Evolutionary conservation across 1,140 invertebrate genomes (phyloP).

Genomic region (Nasonia longicornis): DNA sequence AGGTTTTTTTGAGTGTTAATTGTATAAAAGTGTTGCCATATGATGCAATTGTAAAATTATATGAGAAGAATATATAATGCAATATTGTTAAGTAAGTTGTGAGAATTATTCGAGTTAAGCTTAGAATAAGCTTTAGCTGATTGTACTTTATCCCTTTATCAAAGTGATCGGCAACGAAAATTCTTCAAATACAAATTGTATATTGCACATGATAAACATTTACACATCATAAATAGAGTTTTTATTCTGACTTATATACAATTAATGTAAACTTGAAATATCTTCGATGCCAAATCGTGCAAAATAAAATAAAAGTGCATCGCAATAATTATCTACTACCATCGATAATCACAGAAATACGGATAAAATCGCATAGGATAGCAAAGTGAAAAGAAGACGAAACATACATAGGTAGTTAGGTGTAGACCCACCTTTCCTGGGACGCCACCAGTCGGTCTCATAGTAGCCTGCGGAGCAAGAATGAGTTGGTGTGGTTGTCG

Average conservation of each 20-base stretch:
- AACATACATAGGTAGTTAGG: slow-evolving; percentile 71
- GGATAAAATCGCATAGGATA: slow-evolving; percentile 37
- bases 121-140: slow-evolving; percentile 13
- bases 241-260: neutral
- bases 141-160: neutral
- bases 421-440: slow-evolving; percentile 88
- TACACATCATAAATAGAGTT: too few relatives aligned
- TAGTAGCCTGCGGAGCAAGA: slow-evolving; percentile 86
- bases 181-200: neutral
- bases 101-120: neutral
- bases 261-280: neutral
- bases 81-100: slow-evolving; percentile 7
- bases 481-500: slow-evolving; percentile 70
- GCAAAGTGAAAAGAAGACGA: slow-evolving; percentile 56
- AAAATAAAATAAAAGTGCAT: slow-evolving; percentile 16
- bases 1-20: too few relatives aligned
- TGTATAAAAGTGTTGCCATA: too few relatives aligned
- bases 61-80: neutral
- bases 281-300: neutral
- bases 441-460: slow-evolving; percentile 93
- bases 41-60: too few relatives aligned
- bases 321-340: slow-evolving; percentile 32
- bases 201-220: too few relatives aligned
- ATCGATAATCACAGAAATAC: slow-evolving; percentile 42
- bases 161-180: neutral